These are phyloP conservation scores for Cinclus mexicanus DNA, from an alignment of 2,113 vertebrate species.

Conservation along the genomic window DNA sequence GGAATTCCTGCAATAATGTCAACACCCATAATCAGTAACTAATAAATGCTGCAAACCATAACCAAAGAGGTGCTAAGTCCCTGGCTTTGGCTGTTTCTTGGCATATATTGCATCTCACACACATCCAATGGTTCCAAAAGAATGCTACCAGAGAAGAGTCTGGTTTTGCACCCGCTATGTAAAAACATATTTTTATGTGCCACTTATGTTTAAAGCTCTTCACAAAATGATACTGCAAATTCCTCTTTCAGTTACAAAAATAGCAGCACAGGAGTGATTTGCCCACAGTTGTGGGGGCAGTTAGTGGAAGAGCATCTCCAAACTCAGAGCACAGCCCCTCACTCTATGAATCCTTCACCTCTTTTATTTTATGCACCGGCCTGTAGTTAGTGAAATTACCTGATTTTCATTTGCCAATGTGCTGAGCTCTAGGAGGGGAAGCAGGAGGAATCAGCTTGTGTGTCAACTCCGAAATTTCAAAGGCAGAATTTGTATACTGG, in stretches of 20 bases:
- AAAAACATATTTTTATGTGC: background rate
- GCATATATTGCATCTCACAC: background rate
- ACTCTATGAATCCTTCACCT: background rate
- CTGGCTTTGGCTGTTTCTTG: background rate
- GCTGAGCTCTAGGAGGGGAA: background rate
- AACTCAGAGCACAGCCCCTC: background rate
- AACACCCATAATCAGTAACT: background rate
- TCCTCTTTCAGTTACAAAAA: background rate
- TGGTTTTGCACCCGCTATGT: background rate
- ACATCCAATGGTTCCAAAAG: background rate
- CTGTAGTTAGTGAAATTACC: background rate
- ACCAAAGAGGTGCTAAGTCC: background rate
- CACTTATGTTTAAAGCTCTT: background rate
- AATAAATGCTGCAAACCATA: background rate
- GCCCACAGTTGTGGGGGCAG: background rate
- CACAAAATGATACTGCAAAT: background rate
- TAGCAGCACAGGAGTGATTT: background rate
- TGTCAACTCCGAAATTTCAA: background rate
- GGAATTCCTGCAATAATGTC: background rate
- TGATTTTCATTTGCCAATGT: background rate
- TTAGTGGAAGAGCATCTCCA: background rate
- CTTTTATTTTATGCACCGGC: background rate
- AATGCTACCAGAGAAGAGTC: background rate
- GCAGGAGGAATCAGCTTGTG: background rate
- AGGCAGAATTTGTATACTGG: background rate